Percentiles rank a stretch among this genome's conserved stretches.
Evolutionary conservation across 2,113 vertebrate genomes (phyloP).

Genomic region (Damaliscus lunatus): DNA sequence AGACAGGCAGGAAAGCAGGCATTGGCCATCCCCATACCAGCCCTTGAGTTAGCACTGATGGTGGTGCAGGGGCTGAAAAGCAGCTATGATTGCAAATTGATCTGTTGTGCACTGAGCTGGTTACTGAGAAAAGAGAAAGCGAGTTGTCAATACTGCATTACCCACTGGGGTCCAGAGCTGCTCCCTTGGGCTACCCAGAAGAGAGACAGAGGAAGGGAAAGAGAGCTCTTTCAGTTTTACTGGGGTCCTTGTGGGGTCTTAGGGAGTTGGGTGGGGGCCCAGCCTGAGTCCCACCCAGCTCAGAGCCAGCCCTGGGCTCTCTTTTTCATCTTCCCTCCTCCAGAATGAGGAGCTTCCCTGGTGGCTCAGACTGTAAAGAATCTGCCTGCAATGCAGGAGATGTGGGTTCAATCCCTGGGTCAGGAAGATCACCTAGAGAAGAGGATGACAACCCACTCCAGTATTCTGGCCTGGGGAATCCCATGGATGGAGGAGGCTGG

Average conservation of each 20-base stretch:
- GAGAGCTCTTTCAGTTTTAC: background rate
- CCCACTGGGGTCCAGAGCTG: background rate
- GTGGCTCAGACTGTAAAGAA: background rate
- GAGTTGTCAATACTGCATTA: background rate
- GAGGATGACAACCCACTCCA: background rate
- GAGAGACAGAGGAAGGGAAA: background rate
- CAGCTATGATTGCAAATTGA: conserved; percentile 47
- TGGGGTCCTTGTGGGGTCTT: background rate
- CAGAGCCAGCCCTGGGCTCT: background rate
- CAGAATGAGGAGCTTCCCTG: background rate
- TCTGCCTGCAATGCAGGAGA: background rate
- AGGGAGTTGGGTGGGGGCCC: background rate
- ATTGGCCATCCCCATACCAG: background rate
- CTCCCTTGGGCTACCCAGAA: background rate
- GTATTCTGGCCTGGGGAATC: background rate
- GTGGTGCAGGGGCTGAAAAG: background rate
- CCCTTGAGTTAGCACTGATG: background rate
- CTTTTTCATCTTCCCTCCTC: background rate
- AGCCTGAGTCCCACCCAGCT: background rate
- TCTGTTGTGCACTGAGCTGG: conserved; percentile 33
- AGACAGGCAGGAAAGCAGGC: background rate
- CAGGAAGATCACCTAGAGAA: background rate
- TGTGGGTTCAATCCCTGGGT: background rate
- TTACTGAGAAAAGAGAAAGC: background rate
- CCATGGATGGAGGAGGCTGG: background rate